These are phyloP conservation scores for Ametastegia equiseti DNA, from an alignment of 2,888 invertebrate species.

Conservation along the genomic window DNA sequence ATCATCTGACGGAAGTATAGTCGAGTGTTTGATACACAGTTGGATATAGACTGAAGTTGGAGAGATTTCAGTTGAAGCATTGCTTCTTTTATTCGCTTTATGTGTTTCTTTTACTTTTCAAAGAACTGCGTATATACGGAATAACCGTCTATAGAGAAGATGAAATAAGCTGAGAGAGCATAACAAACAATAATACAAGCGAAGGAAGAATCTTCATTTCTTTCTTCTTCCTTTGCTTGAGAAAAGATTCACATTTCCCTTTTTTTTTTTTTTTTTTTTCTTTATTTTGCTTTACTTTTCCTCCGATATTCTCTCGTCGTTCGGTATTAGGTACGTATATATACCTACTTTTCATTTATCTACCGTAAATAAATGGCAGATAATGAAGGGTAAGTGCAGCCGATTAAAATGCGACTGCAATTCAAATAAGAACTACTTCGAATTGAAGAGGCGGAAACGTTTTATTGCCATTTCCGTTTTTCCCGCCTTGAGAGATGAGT, in stretches of 20 bases:
- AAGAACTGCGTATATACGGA: neutral
- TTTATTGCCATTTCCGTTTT: slow-evolving; percentile 37
- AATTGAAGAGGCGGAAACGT: slow-evolving; percentile 2
- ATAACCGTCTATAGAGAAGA: neutral
- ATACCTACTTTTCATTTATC: neutral
- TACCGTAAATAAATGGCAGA: neutral
- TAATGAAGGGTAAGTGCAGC: neutral
- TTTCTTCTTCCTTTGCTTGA: neutral
- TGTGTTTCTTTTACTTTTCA: neutral
- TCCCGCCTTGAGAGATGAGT: slow-evolving; percentile 8
- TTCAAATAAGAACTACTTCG: neutral
- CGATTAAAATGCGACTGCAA: neutral
- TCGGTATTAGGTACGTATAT: neutral
- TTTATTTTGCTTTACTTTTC: neutral
- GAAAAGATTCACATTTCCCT: neutral
- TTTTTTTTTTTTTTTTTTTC: too few relatives aligned
- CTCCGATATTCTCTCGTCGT: neutral
- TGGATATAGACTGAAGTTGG: neutral
- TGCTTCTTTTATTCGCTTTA: neutral
- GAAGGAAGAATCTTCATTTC: neutral
- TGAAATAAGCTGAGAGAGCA: neutral
- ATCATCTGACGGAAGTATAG: slow-evolving; percentile 6
- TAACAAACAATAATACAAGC: neutral
- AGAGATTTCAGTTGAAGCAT: neutral
- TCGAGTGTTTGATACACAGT: slow-evolving; percentile 18